These are phyloP conservation scores for Microtus montanus DNA, from an alignment of 2,113 vertebrate species.

Conservation along the genomic window DNA sequence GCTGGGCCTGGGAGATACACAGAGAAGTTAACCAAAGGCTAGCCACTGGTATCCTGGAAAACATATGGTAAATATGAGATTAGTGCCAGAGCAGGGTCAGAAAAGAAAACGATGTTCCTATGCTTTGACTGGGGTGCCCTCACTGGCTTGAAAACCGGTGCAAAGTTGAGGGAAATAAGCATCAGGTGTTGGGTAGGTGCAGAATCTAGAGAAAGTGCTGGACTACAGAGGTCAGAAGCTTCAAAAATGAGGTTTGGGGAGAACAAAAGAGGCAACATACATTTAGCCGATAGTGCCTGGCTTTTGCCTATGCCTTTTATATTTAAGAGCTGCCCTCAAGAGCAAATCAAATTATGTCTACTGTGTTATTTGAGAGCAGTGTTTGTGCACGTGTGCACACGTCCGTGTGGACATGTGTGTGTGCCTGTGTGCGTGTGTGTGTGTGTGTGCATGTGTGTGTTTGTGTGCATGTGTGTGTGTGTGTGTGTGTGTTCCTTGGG, in stretches of 20 bases:
- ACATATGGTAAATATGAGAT: slow-evolving; percentile 56
- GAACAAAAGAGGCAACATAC: background rate
- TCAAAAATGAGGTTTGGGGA: slow-evolving; percentile 3
- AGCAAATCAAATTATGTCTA: slow-evolving; percentile 65
- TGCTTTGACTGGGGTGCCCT: slow-evolving; percentile 28
- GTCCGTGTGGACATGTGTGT: no score
- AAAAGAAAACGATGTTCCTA: background rate
- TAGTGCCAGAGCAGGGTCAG: slow-evolving; percentile 30
- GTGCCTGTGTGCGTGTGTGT: no score
- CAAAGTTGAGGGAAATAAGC: slow-evolving; percentile 40
- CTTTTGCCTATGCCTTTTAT: slow-evolving; percentile 38
- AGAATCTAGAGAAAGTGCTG: slow-evolving; percentile 29
- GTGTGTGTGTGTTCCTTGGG: no score
- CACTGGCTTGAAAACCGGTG: slow-evolving; percentile 43
- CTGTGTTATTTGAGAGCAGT: slow-evolving; percentile 66
- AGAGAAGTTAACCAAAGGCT: slow-evolving; percentile 56
- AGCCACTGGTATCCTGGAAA: slow-evolving; percentile 56
- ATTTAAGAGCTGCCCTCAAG: slow-evolving; percentile 69
- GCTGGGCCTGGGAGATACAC: slow-evolving; percentile 41
- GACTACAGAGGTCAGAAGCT: slow-evolving; percentile 47
- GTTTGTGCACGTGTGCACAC: no score
- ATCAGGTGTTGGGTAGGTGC: slow-evolving; percentile 50
- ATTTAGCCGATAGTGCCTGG: background rate
- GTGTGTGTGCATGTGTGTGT: no score
- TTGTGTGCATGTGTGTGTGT: no score